Base-by-base conservation (phyloP, 1,140 invertebrate species). In the Sesamia nonagrioides region DNA sequence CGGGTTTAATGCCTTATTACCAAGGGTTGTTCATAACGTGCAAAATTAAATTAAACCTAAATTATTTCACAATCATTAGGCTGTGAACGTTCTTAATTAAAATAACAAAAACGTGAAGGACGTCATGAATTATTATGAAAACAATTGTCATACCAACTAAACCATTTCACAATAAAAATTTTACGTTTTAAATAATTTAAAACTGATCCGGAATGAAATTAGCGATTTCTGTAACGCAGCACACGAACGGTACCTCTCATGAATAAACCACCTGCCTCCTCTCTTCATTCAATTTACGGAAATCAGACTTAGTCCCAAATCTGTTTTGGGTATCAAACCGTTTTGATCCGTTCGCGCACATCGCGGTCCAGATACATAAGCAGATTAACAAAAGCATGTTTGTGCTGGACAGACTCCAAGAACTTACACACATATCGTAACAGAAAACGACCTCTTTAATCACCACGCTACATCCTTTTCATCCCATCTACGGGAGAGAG, bases 231-330 rank as follows among this genome's bases (percentile, higher is more conserved):
- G 72, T 78, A 79, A 69, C 73, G 74, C 60, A 37, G 74, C 79
- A 9, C 75, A 77, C 74, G 73, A 27, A 61, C 58, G 71, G 40
- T 69, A 81, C 66, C 80, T 48, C 75, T 82, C 80, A 82, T 84
- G 82, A 82, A 84, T 84, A 84, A 82, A 84, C 75, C 78, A 82
- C 83, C 78, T 82, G 76, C 75, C 78, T 72, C 74, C 56, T 71
- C 79, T 74, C 78, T 82, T 78, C 78, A 84, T 84, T 79, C 81
- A 80, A 84, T 82, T 83, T 83, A 81, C 74, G 73, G 52, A 78
- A 79, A 84, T 82, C 81, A 81, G 77, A 79, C 60, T 82, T 79
- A 83, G 79, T 69, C 54, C 78, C 35, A 83, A 85, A 85, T 83
- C 82, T 82, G 82, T 83, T 84, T 82, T 69, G 69, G 76, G 73